phyloP scores from a whole-genome alignment of 2,113 vertebrate species.

The Oceanites oceanicus region DNA sequence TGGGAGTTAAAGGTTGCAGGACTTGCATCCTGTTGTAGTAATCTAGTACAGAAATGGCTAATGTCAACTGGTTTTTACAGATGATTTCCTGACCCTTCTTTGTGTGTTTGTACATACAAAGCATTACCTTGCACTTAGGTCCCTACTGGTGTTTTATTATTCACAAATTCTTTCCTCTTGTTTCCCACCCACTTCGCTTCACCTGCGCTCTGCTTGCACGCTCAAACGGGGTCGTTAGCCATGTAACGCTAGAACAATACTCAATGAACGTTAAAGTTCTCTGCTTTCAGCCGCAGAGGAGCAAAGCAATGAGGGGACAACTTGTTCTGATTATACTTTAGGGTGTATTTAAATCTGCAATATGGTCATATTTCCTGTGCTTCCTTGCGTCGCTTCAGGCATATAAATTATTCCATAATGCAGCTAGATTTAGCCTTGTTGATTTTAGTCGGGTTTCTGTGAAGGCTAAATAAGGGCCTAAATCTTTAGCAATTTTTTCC shows the following conservation, averaged over 20 bases:
- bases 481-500: background rate
- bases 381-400: background rate
- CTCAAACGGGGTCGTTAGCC: background rate
- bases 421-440: conserved; percentile 20
- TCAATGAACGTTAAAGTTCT: accelerated
- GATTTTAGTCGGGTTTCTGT: background rate
- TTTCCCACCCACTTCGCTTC: background rate
- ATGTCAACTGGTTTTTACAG: background rate
- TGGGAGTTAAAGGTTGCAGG: background rate
- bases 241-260: background rate
- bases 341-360: background rate
- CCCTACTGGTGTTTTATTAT: background rate
- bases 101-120: background rate
- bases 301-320: background rate
- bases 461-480: conserved; percentile 3
- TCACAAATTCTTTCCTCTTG: background rate
- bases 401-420: conserved; percentile 2
- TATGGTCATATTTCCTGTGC: background rate
- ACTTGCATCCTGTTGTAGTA: background rate
- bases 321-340: background rate
- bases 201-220: background rate
- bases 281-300: background rate
- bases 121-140: background rate
- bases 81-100: background rate
- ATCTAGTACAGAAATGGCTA: background rate